Evolutionary conservation across 2,113 vertebrate species (phyloP).

Genomic region (Epinephelus lanceolatus): DNA sequence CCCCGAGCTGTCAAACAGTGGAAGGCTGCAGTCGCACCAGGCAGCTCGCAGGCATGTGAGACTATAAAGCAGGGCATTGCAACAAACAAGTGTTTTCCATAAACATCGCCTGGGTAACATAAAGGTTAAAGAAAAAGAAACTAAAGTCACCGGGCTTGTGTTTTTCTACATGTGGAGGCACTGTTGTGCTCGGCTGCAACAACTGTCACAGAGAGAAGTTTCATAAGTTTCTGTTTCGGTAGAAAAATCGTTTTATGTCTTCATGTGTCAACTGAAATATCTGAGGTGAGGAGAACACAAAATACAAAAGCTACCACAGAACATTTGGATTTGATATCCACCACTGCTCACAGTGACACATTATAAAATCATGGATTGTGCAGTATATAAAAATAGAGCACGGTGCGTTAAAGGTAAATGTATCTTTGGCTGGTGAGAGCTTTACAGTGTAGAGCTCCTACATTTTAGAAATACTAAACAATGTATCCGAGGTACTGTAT

Average conservation of each 20-base stretch:
- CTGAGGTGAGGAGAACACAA: conserved; percentile 16
- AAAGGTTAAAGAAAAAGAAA: conserved; percentile 24
- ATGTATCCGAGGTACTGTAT: not conserved
- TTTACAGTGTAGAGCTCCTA: not conserved
- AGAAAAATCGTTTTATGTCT: conserved; percentile 22
- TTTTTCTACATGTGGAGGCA: not conserved
- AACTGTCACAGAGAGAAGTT: conserved; percentile 33
- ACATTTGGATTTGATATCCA: conserved; percentile 32
- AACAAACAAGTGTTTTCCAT: conserved; percentile 15
- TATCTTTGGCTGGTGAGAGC: not conserved
- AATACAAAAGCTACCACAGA: not conserved
- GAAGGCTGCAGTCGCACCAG: conserved; percentile 2
- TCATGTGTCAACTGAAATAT: conserved; percentile 30
- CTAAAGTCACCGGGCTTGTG: conserved; percentile 18
- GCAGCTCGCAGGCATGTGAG: conserved; percentile 3
- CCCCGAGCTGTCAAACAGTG: conserved; percentile 17
- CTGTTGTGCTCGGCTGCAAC: not conserved
- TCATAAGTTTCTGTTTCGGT: conserved; percentile 29
- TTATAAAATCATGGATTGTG: not conserved
- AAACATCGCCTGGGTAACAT: conserved; percentile 9
- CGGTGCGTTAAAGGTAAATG: not conserved
- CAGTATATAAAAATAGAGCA: not conserved
- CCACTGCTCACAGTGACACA: not conserved
- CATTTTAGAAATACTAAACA: not conserved
- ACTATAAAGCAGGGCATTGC: not conserved